Base-by-base conservation (phyloP, 2,888 invertebrate genomes). In the Drosophila stalkeri region DNA sequence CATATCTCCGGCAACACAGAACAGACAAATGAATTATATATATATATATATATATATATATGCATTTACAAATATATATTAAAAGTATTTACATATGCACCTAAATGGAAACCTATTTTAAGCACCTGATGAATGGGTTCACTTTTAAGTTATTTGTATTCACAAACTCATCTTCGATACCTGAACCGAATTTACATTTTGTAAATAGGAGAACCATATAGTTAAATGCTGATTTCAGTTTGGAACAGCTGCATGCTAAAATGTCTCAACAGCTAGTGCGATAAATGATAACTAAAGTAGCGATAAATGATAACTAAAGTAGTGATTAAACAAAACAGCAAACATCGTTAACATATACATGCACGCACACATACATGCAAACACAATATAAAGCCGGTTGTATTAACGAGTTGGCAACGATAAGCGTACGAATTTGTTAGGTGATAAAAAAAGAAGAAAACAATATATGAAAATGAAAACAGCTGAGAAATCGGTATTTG, bases 201-300 rank as follows among this genome's bases (percentile, higher is more conserved):
- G 57, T 46, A 37, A 43, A 55, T 64, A 44, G 14, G 31, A 62
- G 14, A 44, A 14, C 23, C 47, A 54, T 85, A 72, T 75, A 82
- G 75, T 81, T 79, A 87, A 52, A 27, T n/a, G 20, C 23, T n/a
- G 8, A 52, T 16, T 23, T 27, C 27, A 66, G 23, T 44, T 44
- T 16, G 9, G 4, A 23, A 47, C 20, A 33, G 33, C 33, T 33
- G 55, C 47, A 44, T 37, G 18, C 46, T 59, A 47, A 59, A 63
- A 20, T 64, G 56, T 57, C 41, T 57, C 20, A 44, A 31, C 16
- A 41, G n/a, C n/a, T 31, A 33, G 31, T 20, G 72, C 67, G 51
- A 64, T 77, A 67, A 76, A 72, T 47, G 80, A 80, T 78, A 80
- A 72, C 77, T 8, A 56, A 56, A 54, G 62, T 44, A 70, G 56